phyloP scores from a whole-genome alignment of 2,113 vertebrate genomes.

The Sinocyclocheilus grahami region DNA sequence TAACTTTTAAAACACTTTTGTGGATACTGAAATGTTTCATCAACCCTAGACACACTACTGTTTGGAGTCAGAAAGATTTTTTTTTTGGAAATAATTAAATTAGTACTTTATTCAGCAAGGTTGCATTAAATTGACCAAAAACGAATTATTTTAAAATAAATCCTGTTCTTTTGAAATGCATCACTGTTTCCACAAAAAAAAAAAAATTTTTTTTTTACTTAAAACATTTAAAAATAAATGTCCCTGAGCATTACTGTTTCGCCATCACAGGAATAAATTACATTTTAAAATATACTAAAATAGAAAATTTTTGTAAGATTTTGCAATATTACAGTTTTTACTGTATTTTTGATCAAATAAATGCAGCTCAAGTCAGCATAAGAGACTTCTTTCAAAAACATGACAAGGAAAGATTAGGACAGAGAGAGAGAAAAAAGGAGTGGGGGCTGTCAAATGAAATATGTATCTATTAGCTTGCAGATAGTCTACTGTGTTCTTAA shows the following conservation, averaged over 20 bases:
- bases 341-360: neutral
- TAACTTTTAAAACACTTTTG: too few species aligned
- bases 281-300: neutral
- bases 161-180: too few species aligned
- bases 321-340: neutral
- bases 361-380: neutral
- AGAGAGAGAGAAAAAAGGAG: neutral
- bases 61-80: too few species aligned
- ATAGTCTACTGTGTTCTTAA: constrained; percentile 44
- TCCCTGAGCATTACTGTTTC: neutral
- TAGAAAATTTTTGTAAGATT: neutral
- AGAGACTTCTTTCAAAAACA: neutral
- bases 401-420: neutral
- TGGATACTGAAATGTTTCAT: too few species aligned
- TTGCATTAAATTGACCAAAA: too few species aligned
- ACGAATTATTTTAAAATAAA: too few species aligned
- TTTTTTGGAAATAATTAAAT: too few species aligned
- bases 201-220: too few species aligned
- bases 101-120: too few species aligned
- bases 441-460: constrained; percentile 11
- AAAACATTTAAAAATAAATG: too few species aligned
- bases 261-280: neutral
- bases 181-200: too few species aligned
- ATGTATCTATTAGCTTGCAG: constrained; percentile 25
- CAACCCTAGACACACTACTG: too few species aligned